Evolutionary conservation across 1,140 invertebrate species (phyloP), one percentile per base, ranked within the genome.

Genomic region (Drosophila pallidifrons): DNA sequence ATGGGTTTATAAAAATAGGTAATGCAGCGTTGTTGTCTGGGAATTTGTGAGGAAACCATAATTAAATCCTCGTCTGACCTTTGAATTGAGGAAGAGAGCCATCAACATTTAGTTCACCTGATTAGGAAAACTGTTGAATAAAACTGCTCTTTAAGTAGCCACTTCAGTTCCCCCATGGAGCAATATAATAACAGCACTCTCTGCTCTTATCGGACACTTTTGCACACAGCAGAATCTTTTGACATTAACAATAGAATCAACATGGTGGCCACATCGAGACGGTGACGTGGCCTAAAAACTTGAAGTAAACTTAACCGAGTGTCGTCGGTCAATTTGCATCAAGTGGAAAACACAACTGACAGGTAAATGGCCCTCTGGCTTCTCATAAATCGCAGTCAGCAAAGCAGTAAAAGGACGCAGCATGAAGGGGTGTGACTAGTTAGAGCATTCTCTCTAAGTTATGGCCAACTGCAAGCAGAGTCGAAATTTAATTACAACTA

Each of bases 401-500:
- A 30, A 8, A 41, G 3, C 10, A 30, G n/a, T 45, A 10, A 10
- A 41, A n/a, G 46, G 7, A 7, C 15, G 8, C 13, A 6, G 20
- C 1, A 47, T 30, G 30, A n/a, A 11, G 10, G 51, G 43, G 35
- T 35, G 51, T 57, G 28, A n/a, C 41, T 13, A 15, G 52, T 58
- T 41, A 28, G 32, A 43, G 1, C 35, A 58, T 35, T 57, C 32
- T n/a, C 2, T n/a, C 32, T 30, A 59, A 43, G 41, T 59, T 45
- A 60, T 60, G 28, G 45, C 16, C 8, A 43, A 58, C 15, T 54
- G 13, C 32, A 41, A 32, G 52, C 61, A 69, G 57, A 69, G 72
- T 76, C 61, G 64, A 89, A 89, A 89, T 89, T 89, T 89, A 89
- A 89, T 89, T 89, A 89, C 75, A 71, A 73, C 86, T 81, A 85